Percentiles rank a stretch among this genome's conserved stretches.
Evolutionary conservation across 2,797 vertebrate species (phyloP).

Genomic region (Chrosomus eos): DNA sequence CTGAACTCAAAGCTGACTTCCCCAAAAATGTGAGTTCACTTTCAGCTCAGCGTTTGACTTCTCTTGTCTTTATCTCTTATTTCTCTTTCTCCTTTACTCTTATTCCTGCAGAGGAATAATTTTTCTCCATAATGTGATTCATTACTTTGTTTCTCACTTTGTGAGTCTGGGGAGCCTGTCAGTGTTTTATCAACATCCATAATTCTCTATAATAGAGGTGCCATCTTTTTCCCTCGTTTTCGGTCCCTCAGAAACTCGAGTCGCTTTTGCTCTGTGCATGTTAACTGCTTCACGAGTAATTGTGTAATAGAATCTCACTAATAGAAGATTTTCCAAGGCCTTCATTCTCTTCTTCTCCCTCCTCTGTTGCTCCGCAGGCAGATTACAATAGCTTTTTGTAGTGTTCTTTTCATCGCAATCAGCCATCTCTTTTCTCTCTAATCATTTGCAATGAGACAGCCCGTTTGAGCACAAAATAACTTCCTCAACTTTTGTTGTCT

Average conservation of each 20-base stretch:
- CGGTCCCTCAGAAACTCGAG: slow-evolving; percentile 43
- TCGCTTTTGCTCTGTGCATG: slow-evolving; percentile 41
- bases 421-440: slow-evolving; percentile 49
- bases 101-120: slow-evolving; percentile 3
- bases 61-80: not conserved
- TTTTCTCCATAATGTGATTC: slow-evolving; percentile 41
- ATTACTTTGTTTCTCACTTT: slow-evolving; percentile 52
- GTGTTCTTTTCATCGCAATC: slow-evolving; percentile 52
- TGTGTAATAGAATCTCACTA: slow-evolving; percentile 50
- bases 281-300: slow-evolving; percentile 54
- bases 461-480: slow-evolving; percentile 58
- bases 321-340: slow-evolving; percentile 45
- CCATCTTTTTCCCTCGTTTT: slow-evolving; percentile 33
- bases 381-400: slow-evolving; percentile 52
- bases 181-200: slow-evolving; percentile 61
- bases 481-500: slow-evolving; percentile 53
- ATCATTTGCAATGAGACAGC: slow-evolving; percentile 57
- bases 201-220: slow-evolving; percentile 55
- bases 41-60: not conserved
- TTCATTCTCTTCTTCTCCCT: slow-evolving; percentile 35
- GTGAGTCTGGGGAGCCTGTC: slow-evolving; percentile 48
- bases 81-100: slow-evolving; percentile 18
- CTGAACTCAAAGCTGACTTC: slow-evolving; percentile 82
- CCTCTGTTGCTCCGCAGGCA: slow-evolving; percentile 41
- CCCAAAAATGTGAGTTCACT: slow-evolving; percentile 75